Evolutionary conservation across 2,888 invertebrate species (phyloP), one percentile per base, ranked within the genome.

Genomic region (Dexiosoma caninum): DNA sequence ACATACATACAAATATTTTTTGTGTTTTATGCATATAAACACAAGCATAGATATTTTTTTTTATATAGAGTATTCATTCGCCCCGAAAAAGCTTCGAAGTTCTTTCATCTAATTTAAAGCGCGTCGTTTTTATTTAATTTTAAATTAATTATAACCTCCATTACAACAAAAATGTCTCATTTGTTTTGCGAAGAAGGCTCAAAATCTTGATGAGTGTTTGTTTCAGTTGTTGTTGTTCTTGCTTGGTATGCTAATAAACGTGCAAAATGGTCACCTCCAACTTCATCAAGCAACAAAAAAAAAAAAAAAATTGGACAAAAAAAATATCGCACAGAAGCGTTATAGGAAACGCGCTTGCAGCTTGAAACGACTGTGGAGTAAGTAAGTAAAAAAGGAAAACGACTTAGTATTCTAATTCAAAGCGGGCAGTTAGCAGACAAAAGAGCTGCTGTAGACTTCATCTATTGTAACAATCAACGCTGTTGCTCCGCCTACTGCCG

Each of bases 241-340:
- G n/a, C n/a, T n/a, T n/a, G n/a, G 69, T 69, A 55, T 69, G 51
- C 30, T 37, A 62, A 67, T 57, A 64, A 76, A 55, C 19, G 46
- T 55, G 37, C 55, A 57, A 75, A 67, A 71, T 70, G 53, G 49
- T 49, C 71, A 55, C 53, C 66, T 59, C 9, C 70, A 71, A 64
- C 42, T 46, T 66, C n/a, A n/a, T n/a, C n/a, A n/a, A 23, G 30
- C 30, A 19, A 9, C 12, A 27, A 9, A 16, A 69, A 60, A 40
- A 67, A 27, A 19, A 49, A 32, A 14, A 19, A 16, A 51, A 7
- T 44, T 9, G 14, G 6, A 32, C 8, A 32, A 51, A 9, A 27
- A 37, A 62, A 57, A 69, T 82, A 76, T 81, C 81, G 76, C 72
- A 82, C 82, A 81, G 81, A 81, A 78, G 80, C 80, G 71, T 78